These are phyloP conservation scores for Acleris holmiana DNA, from an alignment of 2,888 invertebrate species.

Conservation along the genomic window DNA sequence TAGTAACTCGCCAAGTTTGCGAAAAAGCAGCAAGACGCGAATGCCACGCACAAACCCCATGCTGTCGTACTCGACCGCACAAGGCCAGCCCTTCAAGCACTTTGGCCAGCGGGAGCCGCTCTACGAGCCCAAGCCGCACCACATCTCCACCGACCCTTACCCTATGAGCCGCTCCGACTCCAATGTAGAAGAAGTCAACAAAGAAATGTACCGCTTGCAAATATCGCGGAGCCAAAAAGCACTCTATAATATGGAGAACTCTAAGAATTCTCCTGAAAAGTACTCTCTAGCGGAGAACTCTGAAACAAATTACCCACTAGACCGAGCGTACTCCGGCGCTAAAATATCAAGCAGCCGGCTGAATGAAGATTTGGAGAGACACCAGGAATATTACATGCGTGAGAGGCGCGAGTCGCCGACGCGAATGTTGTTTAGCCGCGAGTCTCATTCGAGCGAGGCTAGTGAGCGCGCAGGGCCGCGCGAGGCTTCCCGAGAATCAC, in stretches of 20 bases:
- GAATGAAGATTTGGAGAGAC: slow-evolving; percentile 77
- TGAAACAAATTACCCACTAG: slow-evolving; percentile 77
- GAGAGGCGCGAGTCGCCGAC: slow-evolving; percentile 71
- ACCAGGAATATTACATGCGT: slow-evolving; percentile 70
- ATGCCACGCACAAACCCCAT: slow-evolving; percentile 85
- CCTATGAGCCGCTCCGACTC: slow-evolving; percentile 80
- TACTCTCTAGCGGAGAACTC: slow-evolving; percentile 66
- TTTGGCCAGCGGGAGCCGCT: slow-evolving; percentile 78
- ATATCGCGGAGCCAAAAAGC: slow-evolving; percentile 81
- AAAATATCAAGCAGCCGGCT: slow-evolving; percentile 76
- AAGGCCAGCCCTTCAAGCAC: slow-evolving; percentile 73
- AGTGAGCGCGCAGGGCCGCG: slow-evolving; percentile 69
- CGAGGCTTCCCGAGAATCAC: slow-evolving; percentile 45
- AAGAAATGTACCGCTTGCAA: slow-evolving; percentile 81
- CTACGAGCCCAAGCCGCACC: slow-evolving; percentile 78
- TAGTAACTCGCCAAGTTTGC: slow-evolving; percentile 77
- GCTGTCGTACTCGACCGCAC: slow-evolving; percentile 76
- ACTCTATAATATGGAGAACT: slow-evolving; percentile 75
- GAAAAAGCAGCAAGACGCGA: slow-evolving; percentile 81
- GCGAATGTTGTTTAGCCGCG: slow-evolving; percentile 60
- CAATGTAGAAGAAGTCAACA: slow-evolving; percentile 81
- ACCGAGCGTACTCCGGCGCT: slow-evolving; percentile 75
- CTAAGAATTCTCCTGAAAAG: slow-evolving; percentile 73
- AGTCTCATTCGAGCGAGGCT: slow-evolving; percentile 71
- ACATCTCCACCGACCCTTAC: slow-evolving; percentile 76